Conservation (phyloP, 2,113 vertebrate species). For the Sporophila hypoxantha region DNA sequence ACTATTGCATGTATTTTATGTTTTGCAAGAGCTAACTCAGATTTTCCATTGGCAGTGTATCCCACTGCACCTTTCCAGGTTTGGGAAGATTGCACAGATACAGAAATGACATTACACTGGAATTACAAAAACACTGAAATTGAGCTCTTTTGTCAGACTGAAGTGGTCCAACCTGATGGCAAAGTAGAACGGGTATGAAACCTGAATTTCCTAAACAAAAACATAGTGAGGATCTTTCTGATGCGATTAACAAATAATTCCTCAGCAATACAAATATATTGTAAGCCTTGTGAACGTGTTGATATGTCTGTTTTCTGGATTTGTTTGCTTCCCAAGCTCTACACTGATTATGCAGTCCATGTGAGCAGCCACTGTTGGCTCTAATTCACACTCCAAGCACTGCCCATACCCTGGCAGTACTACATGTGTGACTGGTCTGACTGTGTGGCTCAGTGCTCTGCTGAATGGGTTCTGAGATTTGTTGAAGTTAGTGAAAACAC, state of each 20-base stretch:
- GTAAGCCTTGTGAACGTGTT: not conserved
- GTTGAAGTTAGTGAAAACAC: not conserved
- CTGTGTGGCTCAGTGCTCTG: not conserved
- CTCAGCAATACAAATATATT: not conserved
- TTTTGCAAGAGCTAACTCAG: constrained; percentile 13
- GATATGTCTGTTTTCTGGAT: not conserved
- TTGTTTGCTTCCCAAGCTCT: not conserved
- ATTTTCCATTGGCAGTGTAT: constrained; percentile 57
- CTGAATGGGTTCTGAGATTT: not conserved
- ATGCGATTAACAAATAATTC: not conserved
- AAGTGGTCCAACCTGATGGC: not conserved
- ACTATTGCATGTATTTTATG: not conserved
- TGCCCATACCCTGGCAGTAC: not conserved
- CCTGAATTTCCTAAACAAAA: not conserved
- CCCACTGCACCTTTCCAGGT: constrained; percentile 43
- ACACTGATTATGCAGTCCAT: not conserved
- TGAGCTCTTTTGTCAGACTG: constrained; percentile 59
- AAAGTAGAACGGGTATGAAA: constrained; percentile 49
- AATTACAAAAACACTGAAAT: not conserved
- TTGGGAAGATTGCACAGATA: not conserved
- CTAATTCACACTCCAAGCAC: not conserved
- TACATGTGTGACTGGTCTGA: not conserved
- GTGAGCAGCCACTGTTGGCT: not conserved
- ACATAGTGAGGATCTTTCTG: not conserved
- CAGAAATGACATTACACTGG: constrained; percentile 54